Conservation (phyloP, 2,888 invertebrate species). For the Microctonus hyperodae region DNA sequence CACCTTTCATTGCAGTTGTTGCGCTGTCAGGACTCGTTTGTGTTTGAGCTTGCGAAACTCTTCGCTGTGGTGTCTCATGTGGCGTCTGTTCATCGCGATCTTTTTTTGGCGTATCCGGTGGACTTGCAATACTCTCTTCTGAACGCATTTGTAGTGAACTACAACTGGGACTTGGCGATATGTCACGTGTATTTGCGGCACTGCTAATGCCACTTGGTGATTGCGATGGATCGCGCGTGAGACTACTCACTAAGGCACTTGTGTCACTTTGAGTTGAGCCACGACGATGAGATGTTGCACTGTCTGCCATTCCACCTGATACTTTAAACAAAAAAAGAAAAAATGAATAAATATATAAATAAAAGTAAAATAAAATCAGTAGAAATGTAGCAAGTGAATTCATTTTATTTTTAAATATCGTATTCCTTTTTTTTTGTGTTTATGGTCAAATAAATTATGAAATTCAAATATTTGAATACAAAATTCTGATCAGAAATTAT, state of each 20-base stretch:
- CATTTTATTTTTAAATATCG: too few relatives aligned
- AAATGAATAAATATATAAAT: background rate
- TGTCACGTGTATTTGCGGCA: constrained; percentile 63
- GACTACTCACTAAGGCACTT: constrained; percentile 69
- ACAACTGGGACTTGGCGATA: constrained; percentile 67
- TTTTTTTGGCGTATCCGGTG: constrained; percentile 64
- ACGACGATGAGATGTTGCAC: constrained; percentile 63
- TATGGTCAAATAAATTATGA: too few relatives aligned
- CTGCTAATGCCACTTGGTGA: constrained; percentile 66
- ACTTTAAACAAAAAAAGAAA: constrained; percentile 47
- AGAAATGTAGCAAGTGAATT: too few relatives aligned
- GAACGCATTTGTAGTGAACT: constrained; percentile 66
- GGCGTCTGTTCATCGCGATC: constrained; percentile 59
- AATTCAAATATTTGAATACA: too few relatives aligned
- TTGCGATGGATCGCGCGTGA: constrained; percentile 70
- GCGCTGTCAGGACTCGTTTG: constrained; percentile 66
- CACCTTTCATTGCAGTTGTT: constrained; percentile 61
- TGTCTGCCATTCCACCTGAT: constrained; percentile 62
- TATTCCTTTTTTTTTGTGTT: too few relatives aligned
- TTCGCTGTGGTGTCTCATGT: constrained; percentile 57
- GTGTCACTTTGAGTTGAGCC: constrained; percentile 71
- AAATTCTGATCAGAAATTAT: too few relatives aligned
- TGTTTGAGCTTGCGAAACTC: constrained; percentile 65
- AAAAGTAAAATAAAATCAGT: background rate
- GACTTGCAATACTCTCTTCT: constrained; percentile 63